Percentiles rank a stretch among this genome's conserved stretches.
These are phyloP conservation scores for Xiphophorus maculatus DNA, from an alignment of 2,113 vertebrate species.

Conservation along the genomic window DNA sequence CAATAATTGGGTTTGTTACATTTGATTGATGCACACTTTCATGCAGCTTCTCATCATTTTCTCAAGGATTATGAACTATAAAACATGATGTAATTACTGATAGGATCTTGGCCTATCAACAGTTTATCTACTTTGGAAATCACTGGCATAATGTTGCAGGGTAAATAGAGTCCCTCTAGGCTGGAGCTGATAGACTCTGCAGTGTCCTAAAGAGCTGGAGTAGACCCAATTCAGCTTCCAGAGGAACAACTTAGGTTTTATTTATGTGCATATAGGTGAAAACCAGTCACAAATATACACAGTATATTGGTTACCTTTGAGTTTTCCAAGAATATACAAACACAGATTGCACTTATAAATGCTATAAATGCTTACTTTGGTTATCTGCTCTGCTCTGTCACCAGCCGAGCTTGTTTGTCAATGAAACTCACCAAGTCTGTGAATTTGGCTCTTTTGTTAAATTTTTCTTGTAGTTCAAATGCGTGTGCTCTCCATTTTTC, in stretches of 20 bases:
- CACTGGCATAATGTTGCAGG: slow-evolving; percentile 38
- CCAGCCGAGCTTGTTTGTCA: too few relatives aligned
- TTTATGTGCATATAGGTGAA: not conserved
- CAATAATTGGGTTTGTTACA: slow-evolving; percentile 75
- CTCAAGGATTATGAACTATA: slow-evolving; percentile 69
- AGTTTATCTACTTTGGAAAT: slow-evolving; percentile 68
- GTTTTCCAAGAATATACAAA: too few relatives aligned
- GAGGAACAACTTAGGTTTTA: slow-evolving; percentile 7
- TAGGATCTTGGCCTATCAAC: slow-evolving; percentile 68
- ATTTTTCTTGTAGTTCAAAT: too few relatives aligned
- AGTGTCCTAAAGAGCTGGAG: slow-evolving; percentile 40
- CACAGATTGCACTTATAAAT: too few relatives aligned
- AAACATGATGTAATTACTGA: slow-evolving; percentile 77
- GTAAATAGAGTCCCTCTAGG: slow-evolving; percentile 57
- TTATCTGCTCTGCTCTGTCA: too few relatives aligned
- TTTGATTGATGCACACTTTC: slow-evolving; percentile 74
- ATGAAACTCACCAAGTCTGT: too few relatives aligned
- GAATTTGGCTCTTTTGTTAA: too few relatives aligned
- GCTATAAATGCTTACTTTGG: too few relatives aligned
- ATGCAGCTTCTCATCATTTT: slow-evolving; percentile 70
- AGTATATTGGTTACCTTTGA: not conserved
- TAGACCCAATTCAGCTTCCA: slow-evolving; percentile 13
- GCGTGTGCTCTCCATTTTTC: too few relatives aligned
- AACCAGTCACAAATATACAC: not conserved
- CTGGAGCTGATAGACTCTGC: slow-evolving; percentile 49